Conservation (phyloP, 2,797 vertebrate genomes). For the Molothrus aeneus region DNA sequence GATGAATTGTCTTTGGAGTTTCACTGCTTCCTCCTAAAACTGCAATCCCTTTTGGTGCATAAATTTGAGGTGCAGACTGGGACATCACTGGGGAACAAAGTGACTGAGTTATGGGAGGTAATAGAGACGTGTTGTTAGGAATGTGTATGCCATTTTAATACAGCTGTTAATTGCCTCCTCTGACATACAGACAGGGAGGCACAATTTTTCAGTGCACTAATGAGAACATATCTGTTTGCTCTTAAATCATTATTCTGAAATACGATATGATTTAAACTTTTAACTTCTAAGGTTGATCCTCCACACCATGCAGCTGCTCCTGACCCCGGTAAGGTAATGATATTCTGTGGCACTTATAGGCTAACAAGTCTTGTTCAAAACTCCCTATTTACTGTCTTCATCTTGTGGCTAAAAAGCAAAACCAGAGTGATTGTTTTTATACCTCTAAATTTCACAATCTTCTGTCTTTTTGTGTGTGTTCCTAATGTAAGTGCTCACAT, state of each 20-base stretch:
- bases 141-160: neutral
- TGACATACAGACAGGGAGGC: constrained; percentile 5
- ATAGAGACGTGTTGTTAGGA: neutral
- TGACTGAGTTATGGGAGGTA: constrained; percentile 39
- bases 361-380: neutral
- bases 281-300: neutral
- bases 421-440: neutral
- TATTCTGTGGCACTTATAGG: neutral
- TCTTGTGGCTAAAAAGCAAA: neutral
- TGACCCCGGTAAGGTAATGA: neutral
- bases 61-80: constrained; percentile 57
- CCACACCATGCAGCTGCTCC: neutral
- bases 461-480: neutral
- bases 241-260: constrained; percentile 49
- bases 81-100: neutral
- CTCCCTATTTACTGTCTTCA: neutral
- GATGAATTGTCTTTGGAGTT: constrained; percentile 19
- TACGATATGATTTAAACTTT: constrained; percentile 16
- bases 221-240: constrained; percentile 31
- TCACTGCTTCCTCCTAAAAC: neutral
- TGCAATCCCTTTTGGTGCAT: neutral
- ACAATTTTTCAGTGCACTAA: constrained; percentile 19
- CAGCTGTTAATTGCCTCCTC: constrained; percentile 24
- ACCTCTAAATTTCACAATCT: neutral
- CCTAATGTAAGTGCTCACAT: neutral